Base-by-base conservation (phyloP, 2,113 vertebrate genomes). In the Psettodes erumei region DNA sequence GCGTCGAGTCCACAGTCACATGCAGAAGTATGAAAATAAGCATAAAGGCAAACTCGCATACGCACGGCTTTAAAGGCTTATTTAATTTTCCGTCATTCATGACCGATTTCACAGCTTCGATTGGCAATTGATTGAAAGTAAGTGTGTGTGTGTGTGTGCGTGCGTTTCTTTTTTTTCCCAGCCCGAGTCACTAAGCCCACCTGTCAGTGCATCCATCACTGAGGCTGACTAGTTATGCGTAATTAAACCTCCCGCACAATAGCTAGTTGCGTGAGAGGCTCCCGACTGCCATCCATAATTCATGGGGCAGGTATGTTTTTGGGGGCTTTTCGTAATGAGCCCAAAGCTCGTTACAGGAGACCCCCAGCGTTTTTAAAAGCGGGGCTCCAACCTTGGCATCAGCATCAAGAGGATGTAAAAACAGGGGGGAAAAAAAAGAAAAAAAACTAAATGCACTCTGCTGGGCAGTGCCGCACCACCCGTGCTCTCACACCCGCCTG, bases 211-310 rank as follows among this genome's bases (percentile, higher is more conserved):
- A 85, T 88, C 84, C 83, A 84, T 87, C 67, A 90, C 68, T 77
- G 65, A 83, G 71, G 73, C 86, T 70, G 83, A 85, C 75, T 79
- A 89, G 87, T 86, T 83, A 54, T 77, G 71, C 71, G 87, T 89
- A 91, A 92, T 93, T 91, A 93, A 91, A 89, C 84, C 73, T 59
- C 78, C 81, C 50, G 73, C 81, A 86, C 73, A 82, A 84, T 75
- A 75, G 80, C 65, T n/a, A n/a, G 69, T 86, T 86, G 86, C 56
- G 69, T 86, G 72, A 83, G 81, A 85, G 67, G 82, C 63, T 87
- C 76, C 81, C 83, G 72, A 84, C 75, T 81, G 59, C 63, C 62
- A 92, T 93, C 77, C 85, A 94, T 93, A 90, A 94, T 92, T 90
- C 88, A 93, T 91, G 81, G 63, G 70, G 63, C 61, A 81, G 81